Evolutionary conservation across 2,888 invertebrate species (phyloP).

Genomic region (Tholera decimalis): DNA sequence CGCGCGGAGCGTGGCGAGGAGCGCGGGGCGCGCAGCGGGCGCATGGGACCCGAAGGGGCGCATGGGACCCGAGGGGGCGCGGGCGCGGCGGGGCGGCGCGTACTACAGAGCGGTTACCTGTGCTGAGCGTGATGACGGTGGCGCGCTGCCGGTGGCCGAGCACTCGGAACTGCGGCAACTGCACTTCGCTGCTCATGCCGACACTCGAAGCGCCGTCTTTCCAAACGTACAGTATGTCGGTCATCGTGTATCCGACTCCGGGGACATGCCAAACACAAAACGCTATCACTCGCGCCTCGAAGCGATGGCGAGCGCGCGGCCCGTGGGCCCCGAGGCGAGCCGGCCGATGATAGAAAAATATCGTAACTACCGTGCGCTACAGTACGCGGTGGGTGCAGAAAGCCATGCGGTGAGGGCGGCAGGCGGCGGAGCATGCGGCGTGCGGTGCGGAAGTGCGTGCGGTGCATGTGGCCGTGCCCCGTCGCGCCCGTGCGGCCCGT

Average conservation of each 20-base stretch:
- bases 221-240: slow-evolving; percentile 99
- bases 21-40: slow-evolving; percentile 51
- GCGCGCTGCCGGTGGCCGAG: slow-evolving; percentile 98
- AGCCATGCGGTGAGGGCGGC: slow-evolving; percentile 1
- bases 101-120: slow-evolving; percentile 94
- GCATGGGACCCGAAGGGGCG: slow-evolving; percentile 55
- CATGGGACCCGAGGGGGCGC: no score
- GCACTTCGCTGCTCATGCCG: slow-evolving; percentile 98
- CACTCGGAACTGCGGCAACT: slow-evolving; percentile 99
- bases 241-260: slow-evolving; percentile 99
- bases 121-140: slow-evolving; percentile 98
- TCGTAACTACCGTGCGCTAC: slow-evolving; percentile 60
- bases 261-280: slow-evolving; percentile 90
- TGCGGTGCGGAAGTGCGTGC: slow-evolving; percentile 45
- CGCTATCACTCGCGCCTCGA: slow-evolving; percentile 82
- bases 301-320: slow-evolving; percentile 61
- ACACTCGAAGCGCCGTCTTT: slow-evolving; percentile 98
- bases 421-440: slow-evolving; percentile 22
- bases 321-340: slow-evolving; percentile 53
- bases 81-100: slow-evolving; percentile 57
- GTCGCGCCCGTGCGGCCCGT: slow-evolving; percentile 58
- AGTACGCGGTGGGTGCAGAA: slow-evolving; percentile 38
- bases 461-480: slow-evolving; percentile 51
- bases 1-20: slow-evolving; percentile 45
- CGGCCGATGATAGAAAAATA: slow-evolving; percentile 74